A percentile compares a stretch with the other conserved stretches of the same genome.
Evolutionary conservation across 2,888 invertebrate species (phyloP).

Genomic region (Nomada lathburiana): DNA sequence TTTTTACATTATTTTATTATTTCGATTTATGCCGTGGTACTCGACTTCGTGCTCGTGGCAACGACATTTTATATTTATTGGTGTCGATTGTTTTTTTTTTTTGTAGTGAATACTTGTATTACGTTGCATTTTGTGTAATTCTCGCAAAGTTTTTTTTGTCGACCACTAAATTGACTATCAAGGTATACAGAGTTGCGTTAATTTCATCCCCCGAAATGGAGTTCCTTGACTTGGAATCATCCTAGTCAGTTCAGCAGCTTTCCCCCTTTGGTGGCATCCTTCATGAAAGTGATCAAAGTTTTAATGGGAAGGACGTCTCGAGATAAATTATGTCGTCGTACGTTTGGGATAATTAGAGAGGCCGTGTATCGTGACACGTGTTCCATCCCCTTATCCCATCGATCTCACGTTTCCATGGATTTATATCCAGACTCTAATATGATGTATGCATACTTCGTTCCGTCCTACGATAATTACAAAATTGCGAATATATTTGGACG

Average conservation of each 20-base stretch:
- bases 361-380: constrained; percentile 23
- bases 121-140: too few species aligned
- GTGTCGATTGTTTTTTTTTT: too few species aligned
- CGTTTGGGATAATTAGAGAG: constrained; percentile 53
- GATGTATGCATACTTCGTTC: background rate
- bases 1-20: background rate
- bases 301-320: constrained; percentile 44
- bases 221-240: constrained; percentile 6
- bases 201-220: background rate
- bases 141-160: too few species aligned
- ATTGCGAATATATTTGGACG: too few species aligned
- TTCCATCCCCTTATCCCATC: constrained; percentile 18
- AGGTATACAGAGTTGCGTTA: background rate
- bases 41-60: too few species aligned
- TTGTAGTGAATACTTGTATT: too few species aligned
- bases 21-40: background rate
- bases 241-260: constrained; percentile 22
- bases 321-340: constrained; percentile 34
- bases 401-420: constrained; percentile 28
- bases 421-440: constrained; percentile 8
- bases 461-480: background rate
- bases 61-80: too few species aligned
- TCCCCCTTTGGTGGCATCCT: constrained; percentile 1
- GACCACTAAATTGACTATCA: background rate
- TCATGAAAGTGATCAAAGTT: constrained; percentile 23